Conservation (phyloP, 2,113 vertebrate species). For the Daphoenositta chrysoptera region DNA sequence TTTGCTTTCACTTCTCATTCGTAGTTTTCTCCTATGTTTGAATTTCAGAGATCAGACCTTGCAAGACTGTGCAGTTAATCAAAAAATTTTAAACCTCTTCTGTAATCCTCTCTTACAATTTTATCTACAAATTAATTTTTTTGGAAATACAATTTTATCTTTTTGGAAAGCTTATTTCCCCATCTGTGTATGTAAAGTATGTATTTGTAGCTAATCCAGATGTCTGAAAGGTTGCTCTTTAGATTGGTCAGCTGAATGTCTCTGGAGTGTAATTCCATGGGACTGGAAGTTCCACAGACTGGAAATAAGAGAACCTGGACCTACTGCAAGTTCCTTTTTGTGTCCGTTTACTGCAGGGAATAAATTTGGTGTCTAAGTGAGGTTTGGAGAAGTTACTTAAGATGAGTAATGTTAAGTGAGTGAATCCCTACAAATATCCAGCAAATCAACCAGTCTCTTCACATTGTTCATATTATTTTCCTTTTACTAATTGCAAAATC, state of each 20-base stretch:
- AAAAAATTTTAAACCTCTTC: neutral
- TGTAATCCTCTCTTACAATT: neutral
- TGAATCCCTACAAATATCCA: neutral
- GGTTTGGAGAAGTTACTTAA: neutral
- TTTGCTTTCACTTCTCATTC: neutral
- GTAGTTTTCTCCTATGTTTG: neutral
- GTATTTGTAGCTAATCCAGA: neutral
- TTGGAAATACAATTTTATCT: neutral
- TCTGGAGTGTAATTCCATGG: neutral
- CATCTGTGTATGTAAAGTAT: fast-evolving
- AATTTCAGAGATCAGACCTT: neutral
- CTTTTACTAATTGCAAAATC: neutral
- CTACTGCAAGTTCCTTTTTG: neutral
- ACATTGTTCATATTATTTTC: neutral
- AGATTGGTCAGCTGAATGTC: neutral
- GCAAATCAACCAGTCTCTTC: neutral
- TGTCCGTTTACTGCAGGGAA: neutral
- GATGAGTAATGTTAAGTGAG: neutral
- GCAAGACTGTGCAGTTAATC: neutral
- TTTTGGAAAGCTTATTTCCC: neutral
- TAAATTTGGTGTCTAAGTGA: neutral
- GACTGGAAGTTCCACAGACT: neutral
- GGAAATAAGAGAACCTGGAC: neutral
- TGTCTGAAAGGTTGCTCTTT: neutral
- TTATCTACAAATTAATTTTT: too few species aligned